These are phyloP conservation scores for Hystrix brachyura DNA, from an alignment of 2,113 vertebrate genomes.

Conservation along the genomic window DNA sequence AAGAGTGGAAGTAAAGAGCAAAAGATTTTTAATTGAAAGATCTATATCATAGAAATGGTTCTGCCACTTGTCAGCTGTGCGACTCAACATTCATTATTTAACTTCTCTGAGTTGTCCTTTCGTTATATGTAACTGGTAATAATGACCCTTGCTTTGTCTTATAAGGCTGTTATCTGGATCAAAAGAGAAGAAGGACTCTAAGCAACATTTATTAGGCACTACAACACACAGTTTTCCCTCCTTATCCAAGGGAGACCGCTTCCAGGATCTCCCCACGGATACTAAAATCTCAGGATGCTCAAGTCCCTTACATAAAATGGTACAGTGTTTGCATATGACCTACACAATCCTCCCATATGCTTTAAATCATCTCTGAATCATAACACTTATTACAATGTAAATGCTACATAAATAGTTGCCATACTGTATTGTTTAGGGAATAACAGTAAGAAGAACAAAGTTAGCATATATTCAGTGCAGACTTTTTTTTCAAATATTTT, in stretches of 20 bases:
- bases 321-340: not conserved
- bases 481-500: not conserved
- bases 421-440: not conserved
- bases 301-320: not conserved
- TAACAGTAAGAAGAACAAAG: not conserved
- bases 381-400: not conserved
- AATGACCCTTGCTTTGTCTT: constrained; percentile 16
- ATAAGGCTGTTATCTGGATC: not conserved
- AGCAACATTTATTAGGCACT: not conserved
- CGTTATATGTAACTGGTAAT: not conserved
- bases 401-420: not conserved
- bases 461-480: not conserved
- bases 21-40: constrained; percentile 15
- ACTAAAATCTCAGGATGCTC: not conserved
- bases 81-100: not conserved
- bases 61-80: not conserved
- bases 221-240: not conserved
- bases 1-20: not conserved
- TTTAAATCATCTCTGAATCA: not conserved
- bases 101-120: not conserved
- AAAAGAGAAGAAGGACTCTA: constrained; percentile 34
- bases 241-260: not conserved
- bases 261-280: not conserved
- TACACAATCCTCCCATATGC: not conserved
- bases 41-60: not conserved